These are phyloP conservation scores for Trichopria drosophilae DNA, from an alignment of 2,888 invertebrate species.

Conservation along the genomic window DNA sequence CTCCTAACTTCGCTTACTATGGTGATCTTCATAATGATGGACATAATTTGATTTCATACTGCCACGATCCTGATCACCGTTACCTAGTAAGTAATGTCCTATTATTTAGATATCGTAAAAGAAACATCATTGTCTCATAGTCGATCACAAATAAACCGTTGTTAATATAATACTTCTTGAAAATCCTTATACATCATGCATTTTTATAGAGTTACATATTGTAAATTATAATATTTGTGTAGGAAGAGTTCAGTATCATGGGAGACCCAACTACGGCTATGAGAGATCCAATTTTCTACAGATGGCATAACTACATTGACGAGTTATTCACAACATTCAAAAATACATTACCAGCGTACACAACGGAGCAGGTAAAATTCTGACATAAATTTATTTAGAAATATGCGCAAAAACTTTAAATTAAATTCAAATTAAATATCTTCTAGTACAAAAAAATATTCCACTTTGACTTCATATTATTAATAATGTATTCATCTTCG, in stretches of 20 bases:
- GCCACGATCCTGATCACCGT: slow-evolving; percentile 80
- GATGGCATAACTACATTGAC: slow-evolving; percentile 81
- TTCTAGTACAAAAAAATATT: too few relatives aligned
- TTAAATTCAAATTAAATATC: too few relatives aligned
- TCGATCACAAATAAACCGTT: too few relatives aligned
- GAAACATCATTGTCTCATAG: too few relatives aligned
- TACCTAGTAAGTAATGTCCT: slow-evolving; percentile 69
- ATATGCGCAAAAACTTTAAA: too few relatives aligned
- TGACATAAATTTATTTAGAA: too few relatives aligned
- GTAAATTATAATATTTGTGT: slow-evolving; percentile 13
- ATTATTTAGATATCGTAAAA: too few relatives aligned
- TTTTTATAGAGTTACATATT: too few relatives aligned
- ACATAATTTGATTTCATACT: slow-evolving; percentile 74
- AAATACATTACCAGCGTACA: slow-evolving; percentile 70
- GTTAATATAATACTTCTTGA: too few relatives aligned
- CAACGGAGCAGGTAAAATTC: slow-evolving; percentile 63
- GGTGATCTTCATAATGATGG: slow-evolving; percentile 84
- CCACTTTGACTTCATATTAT: too few relatives aligned
- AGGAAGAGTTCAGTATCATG: slow-evolving; percentile 82
- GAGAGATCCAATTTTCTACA: slow-evolving; percentile 85
- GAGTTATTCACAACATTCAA: slow-evolving; percentile 78
- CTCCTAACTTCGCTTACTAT: slow-evolving; percentile 71
- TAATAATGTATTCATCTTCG: too few relatives aligned
- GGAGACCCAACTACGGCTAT: slow-evolving; percentile 83
- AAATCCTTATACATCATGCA: too few relatives aligned